phyloP scores from a whole-genome alignment of 2,113 vertebrate genomes.

The Gymnarchus niloticus region DNA sequence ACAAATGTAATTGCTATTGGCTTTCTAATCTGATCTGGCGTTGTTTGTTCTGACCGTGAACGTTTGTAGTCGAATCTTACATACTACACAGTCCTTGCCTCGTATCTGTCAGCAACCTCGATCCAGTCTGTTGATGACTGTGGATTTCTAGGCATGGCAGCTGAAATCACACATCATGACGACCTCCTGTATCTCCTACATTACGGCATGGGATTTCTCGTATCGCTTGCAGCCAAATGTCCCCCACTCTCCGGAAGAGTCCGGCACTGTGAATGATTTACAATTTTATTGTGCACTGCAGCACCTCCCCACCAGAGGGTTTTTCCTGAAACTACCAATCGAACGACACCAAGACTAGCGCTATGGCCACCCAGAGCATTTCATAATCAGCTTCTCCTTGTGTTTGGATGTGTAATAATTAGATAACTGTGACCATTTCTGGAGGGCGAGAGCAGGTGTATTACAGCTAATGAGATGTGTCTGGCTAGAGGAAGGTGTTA shows the following conservation, averaged over 20 bases:
- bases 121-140: too few species aligned
- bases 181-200: not conserved
- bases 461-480: not conserved
- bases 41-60: not conserved
- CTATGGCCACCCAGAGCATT: not conserved
- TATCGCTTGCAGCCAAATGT: not conserved
- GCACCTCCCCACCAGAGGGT: not conserved
- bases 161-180: not conserved
- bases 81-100: too few species aligned
- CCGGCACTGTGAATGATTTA: not conserved
- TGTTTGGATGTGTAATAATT: conserved; percentile 2
- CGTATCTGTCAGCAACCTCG: too few species aligned
- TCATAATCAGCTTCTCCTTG: not conserved
- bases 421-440: not conserved
- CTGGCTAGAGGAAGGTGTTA: not conserved
- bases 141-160: too few species aligned
- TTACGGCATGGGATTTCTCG: not conserved
- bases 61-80: not conserved
- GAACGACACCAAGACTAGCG: not conserved
- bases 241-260: not conserved
- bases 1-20: not conserved
- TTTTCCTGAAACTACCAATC: not conserved
- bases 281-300: not conserved
- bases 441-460: not conserved
- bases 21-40: not conserved